Conservation (phyloP, 2,113 vertebrate genomes). For the Ifrita kowaldi region DNA sequence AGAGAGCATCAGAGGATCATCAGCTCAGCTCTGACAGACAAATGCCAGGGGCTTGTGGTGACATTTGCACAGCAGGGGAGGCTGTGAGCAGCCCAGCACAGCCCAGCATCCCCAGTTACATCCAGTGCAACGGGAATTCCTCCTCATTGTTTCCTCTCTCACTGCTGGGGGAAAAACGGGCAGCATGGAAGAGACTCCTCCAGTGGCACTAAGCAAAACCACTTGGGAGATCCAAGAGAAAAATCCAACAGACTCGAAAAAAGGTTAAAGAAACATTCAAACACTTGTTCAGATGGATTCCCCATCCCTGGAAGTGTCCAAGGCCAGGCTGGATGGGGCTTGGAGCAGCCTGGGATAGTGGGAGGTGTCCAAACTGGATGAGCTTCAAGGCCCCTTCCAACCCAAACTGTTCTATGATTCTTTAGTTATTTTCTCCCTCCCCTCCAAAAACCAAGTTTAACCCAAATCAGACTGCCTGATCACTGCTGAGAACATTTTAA, state of each 20-base stretch:
- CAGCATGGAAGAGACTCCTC: neutral
- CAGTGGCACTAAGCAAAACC: neutral
- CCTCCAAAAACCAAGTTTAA: neutral
- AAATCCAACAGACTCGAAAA: neutral
- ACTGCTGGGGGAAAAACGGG: neutral
- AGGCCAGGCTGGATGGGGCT: neutral
- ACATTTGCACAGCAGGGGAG: neutral
- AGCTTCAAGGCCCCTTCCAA: neutral
- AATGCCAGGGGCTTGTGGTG: neutral
- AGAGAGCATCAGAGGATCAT: neutral
- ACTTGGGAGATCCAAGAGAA: neutral
- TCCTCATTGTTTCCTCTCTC: neutral
- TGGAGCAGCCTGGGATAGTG: neutral
- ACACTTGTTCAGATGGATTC: neutral
- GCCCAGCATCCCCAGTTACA: fast-evolving
- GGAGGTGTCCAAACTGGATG: neutral
- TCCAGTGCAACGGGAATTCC: neutral
- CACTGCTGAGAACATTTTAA: neutral
- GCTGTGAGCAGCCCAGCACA: neutral
- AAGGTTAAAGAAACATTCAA: neutral
- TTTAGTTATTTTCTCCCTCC: neutral
- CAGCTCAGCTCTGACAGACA: neutral
- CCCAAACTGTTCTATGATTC: neutral
- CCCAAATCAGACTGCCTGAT: neutral
- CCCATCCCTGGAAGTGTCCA: neutral